phyloP scores from a whole-genome alignment of 23 tunicate species.

The Halocynthia aurantium region DNA sequence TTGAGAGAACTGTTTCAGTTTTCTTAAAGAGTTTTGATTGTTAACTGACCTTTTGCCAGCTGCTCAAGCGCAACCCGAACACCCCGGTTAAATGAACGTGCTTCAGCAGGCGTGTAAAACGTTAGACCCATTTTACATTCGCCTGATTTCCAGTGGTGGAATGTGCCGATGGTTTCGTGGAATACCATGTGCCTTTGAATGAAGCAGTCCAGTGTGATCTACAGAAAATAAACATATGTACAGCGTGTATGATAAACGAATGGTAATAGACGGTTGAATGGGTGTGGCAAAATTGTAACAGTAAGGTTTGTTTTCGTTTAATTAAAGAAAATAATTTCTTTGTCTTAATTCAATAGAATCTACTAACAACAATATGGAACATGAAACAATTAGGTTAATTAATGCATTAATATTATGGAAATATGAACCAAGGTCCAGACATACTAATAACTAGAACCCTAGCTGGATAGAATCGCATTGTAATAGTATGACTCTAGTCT shows the following conservation, averaged over 20 bases:
- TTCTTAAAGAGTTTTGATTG: neutral
- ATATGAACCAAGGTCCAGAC: too few relatives aligned
- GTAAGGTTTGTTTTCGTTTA: neutral
- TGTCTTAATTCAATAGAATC: neutral
- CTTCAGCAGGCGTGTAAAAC: conserved; percentile 83
- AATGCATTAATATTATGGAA: too few relatives aligned
- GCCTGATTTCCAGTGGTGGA: conserved; percentile 85
- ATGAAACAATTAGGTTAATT: too few relatives aligned
- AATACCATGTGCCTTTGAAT: conserved; percentile 77
- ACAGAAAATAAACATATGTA: neutral
- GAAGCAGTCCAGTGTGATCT: conserved; percentile 76
- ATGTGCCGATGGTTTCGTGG: conserved; percentile 54
- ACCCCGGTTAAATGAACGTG: conserved; percentile 83
- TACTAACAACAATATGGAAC: too few relatives aligned
- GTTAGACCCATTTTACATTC: conserved; percentile 69
- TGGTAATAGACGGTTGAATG: neutral
- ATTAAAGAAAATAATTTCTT: neutral
- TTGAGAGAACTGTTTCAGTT: too few relatives aligned
- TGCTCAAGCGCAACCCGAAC: conserved; percentile 83
- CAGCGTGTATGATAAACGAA: neutral
- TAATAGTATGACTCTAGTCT: too few relatives aligned
- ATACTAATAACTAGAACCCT: too few relatives aligned
- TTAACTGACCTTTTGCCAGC: conserved; percentile 60
- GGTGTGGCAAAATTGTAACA: neutral
- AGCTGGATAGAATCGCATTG: too few relatives aligned